These are phyloP conservation scores for Chrysolina haemoptera DNA, from an alignment of 2,888 invertebrate genomes.

Conservation along the genomic window DNA sequence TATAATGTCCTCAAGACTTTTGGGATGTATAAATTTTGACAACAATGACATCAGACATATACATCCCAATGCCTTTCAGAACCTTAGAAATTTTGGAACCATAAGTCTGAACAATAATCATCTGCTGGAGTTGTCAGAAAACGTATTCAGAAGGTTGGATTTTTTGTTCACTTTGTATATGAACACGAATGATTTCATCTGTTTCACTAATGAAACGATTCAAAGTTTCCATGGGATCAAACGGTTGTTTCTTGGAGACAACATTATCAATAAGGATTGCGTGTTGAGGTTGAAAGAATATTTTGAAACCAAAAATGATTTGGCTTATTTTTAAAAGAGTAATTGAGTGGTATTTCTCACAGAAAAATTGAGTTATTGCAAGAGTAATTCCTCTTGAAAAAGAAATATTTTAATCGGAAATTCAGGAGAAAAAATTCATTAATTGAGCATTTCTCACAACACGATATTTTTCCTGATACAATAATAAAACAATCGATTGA, in stretches of 20 bases:
- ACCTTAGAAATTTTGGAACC: slow-evolving; percentile 43
- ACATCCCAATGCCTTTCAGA: slow-evolving; percentile 48
- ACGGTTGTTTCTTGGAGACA: slow-evolving; percentile 46
- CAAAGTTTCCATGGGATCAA: slow-evolving; percentile 46
- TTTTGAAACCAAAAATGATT: slow-evolving; percentile 46
- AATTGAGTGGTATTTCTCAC: background rate
- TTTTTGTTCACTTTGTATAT: slow-evolving; percentile 47
- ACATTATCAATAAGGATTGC: slow-evolving; percentile 46
- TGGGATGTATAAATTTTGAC: slow-evolving; percentile 49
- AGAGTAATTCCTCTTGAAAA: background rate
- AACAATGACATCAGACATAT: slow-evolving; percentile 46
- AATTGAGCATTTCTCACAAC: too few species aligned
- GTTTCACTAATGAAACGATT: slow-evolving; percentile 46
- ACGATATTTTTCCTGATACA: too few species aligned
- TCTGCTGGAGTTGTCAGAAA: slow-evolving; percentile 40
- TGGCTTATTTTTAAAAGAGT: slow-evolving; percentile 44
- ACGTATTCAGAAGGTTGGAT: slow-evolving; percentile 41
- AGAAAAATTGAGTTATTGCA: background rate
- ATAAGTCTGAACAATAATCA: slow-evolving; percentile 50
- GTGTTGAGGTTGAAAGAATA: slow-evolving; percentile 34
- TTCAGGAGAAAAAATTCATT: too few species aligned
- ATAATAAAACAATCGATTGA: too few species aligned
- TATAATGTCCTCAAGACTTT: slow-evolving; percentile 26
- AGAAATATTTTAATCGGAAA: too few species aligned
- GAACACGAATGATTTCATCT: slow-evolving; percentile 51